phyloP scores from a whole-genome alignment of 2,797 vertebrate species.

The Sebastes minor region DNA sequence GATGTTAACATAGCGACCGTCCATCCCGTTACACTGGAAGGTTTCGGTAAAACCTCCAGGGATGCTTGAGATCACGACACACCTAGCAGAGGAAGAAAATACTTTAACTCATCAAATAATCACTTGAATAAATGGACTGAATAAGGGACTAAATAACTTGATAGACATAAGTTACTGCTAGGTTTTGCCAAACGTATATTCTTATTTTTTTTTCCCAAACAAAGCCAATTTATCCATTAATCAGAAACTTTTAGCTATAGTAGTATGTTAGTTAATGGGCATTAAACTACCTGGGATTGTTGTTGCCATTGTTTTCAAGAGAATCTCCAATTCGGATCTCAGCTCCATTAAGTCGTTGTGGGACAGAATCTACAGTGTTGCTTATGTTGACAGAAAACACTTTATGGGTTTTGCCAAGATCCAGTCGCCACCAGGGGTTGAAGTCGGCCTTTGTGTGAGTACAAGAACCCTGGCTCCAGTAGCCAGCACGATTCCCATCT shows the following conservation, averaged over 20 bases:
- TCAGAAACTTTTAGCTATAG: not conserved
- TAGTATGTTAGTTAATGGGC: not conserved
- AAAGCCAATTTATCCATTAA: not conserved
- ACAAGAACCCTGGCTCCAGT: conserved; percentile 32
- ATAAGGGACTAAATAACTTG: no score
- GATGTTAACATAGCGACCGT: no score
- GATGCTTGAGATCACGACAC: no score
- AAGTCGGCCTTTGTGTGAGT: not conserved
- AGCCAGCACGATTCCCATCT: conserved; percentile 57
- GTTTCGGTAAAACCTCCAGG: no score
- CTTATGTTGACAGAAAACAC: conserved; percentile 62
- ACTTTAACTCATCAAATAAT: no score
- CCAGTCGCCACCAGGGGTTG: conserved; percentile 73
- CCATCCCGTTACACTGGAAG: no score
- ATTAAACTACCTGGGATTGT: conserved; percentile 51
- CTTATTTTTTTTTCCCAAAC: not conserved
- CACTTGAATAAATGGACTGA: no score
- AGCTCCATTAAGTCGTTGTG: conserved; percentile 43
- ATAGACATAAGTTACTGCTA: not conserved
- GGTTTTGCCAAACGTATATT: not conserved
- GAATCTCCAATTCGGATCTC: conserved; percentile 68
- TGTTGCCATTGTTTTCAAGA: conserved; percentile 58
- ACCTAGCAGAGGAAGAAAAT: no score
- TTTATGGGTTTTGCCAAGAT: conserved; percentile 57
- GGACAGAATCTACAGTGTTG: not conserved